Evolutionary conservation across 2,797 vertebrate genomes (phyloP).

Genomic region (Meriones psammophilus): DNA sequence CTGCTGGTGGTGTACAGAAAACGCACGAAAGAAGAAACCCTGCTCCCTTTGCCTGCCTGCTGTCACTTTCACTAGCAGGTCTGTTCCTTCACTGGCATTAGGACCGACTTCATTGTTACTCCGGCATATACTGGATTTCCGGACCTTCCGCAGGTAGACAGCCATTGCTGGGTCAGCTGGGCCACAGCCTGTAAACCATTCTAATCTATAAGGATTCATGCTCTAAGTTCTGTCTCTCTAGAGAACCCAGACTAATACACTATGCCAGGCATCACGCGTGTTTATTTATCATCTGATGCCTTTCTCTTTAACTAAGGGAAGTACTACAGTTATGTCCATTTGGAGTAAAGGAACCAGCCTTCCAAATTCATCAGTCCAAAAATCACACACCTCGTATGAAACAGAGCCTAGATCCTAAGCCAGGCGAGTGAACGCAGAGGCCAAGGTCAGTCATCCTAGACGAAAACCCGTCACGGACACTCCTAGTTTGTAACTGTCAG

Average conservation of each 20-base stretch:
- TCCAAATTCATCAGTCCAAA: slow-evolving; percentile 7
- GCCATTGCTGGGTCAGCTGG: not conserved
- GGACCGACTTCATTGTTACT: not conserved
- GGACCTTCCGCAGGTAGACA: not conserved
- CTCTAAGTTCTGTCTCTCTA: not conserved
- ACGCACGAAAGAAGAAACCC: not conserved
- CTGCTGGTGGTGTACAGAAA: not conserved
- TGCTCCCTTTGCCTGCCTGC: not conserved
- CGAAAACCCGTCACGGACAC: slow-evolving; percentile 17
- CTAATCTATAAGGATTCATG: not conserved
- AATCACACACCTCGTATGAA: slow-evolving; percentile 33
- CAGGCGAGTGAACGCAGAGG: not conserved
- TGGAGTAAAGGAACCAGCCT: not conserved
- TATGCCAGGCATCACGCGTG: not conserved
- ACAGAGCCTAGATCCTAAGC: not conserved
- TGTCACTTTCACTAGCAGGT: not conserved
- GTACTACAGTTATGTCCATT: not conserved
- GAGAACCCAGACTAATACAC: not conserved
- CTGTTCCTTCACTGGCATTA: not conserved
- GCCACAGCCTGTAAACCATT: not conserved
- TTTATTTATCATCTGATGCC: slow-evolving; percentile 2
- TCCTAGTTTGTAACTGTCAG: not conserved
- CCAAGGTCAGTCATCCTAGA: not conserved
- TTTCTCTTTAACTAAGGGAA: not conserved
- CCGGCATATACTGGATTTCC: not conserved